phyloP scores from a whole-genome alignment of 2,797 vertebrate species.

The Peromyscus aztecus region DNA sequence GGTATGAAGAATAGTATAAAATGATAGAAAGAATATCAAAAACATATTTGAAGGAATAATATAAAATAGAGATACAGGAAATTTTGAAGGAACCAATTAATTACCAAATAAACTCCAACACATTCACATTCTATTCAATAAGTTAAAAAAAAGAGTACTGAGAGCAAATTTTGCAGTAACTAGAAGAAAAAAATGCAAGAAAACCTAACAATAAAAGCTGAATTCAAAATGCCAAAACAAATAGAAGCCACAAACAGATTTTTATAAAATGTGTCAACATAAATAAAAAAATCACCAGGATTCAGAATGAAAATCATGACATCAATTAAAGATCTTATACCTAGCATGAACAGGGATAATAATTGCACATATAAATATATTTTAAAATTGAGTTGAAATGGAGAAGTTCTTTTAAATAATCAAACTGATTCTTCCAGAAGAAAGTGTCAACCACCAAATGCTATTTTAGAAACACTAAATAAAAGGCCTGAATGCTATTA shows the following conservation, averaged over 20 bases:
- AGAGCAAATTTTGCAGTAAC: neutral
- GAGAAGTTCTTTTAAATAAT: neutral
- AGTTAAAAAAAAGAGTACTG: neutral
- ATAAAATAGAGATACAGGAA: neutral
- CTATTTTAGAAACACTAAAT: neutral
- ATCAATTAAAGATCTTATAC: neutral
- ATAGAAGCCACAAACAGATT: neutral
- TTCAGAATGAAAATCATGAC: neutral
- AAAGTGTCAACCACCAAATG: too few species aligned
- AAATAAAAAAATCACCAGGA: neutral
- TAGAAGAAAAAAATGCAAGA: neutral
- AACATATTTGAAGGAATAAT: neutral
- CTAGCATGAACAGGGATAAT: neutral
- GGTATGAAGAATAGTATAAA: neutral
- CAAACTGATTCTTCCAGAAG: neutral
- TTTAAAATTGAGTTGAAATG: neutral
- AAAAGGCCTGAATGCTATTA: neutral
- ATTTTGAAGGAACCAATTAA: neutral
- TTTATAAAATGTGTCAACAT: neutral
- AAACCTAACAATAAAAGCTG: neutral
- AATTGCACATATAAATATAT: neutral
- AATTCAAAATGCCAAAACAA: neutral
- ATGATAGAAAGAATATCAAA: neutral
- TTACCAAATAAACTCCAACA: neutral
- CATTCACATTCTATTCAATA: neutral